Conservation (phyloP, 2,888 invertebrate genomes). For the Microplitis deprimator region DNA sequence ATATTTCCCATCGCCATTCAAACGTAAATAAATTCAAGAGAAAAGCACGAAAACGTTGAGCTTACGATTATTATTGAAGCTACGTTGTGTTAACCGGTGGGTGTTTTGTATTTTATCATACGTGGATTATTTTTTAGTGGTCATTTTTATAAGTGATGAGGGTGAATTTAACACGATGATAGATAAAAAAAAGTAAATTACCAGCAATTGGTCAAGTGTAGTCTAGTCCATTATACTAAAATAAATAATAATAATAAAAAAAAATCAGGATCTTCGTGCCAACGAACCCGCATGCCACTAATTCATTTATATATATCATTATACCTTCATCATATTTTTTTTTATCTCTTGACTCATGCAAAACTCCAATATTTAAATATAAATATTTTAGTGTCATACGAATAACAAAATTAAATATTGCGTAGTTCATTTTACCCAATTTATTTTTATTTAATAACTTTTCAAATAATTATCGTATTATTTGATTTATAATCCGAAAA, state of each 20-base stretch:
- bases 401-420: background rate
- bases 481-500: conserved; percentile 11
- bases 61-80: background rate
- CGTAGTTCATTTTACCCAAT: background rate
- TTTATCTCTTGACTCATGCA: background rate
- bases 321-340: background rate
- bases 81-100: conserved; percentile 14
- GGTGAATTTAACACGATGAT: conserved; percentile 12
- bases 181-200: conserved; percentile 6
- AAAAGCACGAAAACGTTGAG: background rate
- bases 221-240: background rate
- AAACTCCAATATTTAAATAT: background rate
- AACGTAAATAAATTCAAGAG: conserved; percentile 18
- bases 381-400: background rate
- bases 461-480: background rate
- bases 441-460: background rate
- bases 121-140: background rate
- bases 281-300: background rate
- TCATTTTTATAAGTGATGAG: background rate
- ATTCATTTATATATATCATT: background rate
- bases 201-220: background rate
- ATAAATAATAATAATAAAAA: background rate
- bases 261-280: background rate
- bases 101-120: conserved; percentile 22
- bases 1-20: conserved; percentile 5